Base-by-base conservation (phyloP, 2,888 invertebrate species). In the Andrena trimmerana region DNA sequence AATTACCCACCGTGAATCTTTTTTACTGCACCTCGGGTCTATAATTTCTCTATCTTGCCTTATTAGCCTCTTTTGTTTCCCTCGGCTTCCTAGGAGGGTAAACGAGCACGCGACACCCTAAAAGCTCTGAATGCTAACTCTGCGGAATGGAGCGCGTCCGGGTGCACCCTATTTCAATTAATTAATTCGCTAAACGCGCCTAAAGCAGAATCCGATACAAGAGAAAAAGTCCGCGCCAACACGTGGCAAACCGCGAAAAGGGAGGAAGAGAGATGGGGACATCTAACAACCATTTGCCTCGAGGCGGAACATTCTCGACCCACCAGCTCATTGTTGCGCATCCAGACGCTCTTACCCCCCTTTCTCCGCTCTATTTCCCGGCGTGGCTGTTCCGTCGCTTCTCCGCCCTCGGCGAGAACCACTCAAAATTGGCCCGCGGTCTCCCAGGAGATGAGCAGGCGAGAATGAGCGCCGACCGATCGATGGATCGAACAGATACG, bases 251-350 rank as follows among this genome's bases (percentile, higher is more conserved):
- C n/a, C 13, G 16, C 27, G 65, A 66, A 69, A 63, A 42, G 27
- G 57, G 57, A 57, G 27, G 57, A 57, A 8, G n/a, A 20, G 6
- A 42, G 69, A 50, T 27, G 5, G 31, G 10, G 52, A 31, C 77
- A 66, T 33, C 77, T 65, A 80, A 79, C 78, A 54, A 63, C 67
- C 70, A 50, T 82, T 81, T 71, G 79, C 81, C 76, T 50, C 42
- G 42, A 3, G 71, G 79, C 68, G 73, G 52, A 48, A 69, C 60
- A 57, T 66, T 84, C 78, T 70, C 73, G 31, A 13, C 48, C 62
- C 68, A 60, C 31, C 60, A 31, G 73, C 79, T 85, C 87, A 86
- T 88, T 86, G 84, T 87, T 79, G 84, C 76, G 62, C 81, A 70
- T 72, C 77, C 69, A 70, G 82, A 66, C 54, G 63, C 54, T 74